phyloP scores from a whole-genome alignment of 2,797 vertebrate genomes.

The Balearica regulorum region DNA sequence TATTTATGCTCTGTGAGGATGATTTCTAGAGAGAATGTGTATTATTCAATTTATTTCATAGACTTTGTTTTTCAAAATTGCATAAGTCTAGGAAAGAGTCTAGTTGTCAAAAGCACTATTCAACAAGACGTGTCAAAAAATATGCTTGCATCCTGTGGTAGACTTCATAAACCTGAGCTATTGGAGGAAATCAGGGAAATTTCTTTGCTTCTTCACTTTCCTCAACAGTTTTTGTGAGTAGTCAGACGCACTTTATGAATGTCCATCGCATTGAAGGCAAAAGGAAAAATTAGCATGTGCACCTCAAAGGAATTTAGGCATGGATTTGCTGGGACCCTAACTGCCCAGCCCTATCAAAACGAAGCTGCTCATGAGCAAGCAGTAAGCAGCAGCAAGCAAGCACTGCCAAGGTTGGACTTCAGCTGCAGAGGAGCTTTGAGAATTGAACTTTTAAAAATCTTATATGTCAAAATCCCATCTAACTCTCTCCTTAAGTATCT shows the following conservation, averaged over 20 bases:
- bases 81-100: not conserved
- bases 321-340: not conserved
- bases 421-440: not conserved
- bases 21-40: not conserved
- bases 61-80: not conserved
- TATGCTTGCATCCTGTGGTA: not conserved
- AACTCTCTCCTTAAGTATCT: not conserved
- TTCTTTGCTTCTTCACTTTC: not conserved
- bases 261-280: not conserved
- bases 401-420: not conserved
- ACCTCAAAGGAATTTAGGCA: not conserved
- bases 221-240: not conserved
- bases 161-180: not conserved
- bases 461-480: not conserved
- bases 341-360: not conserved
- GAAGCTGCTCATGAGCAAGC: not conserved
- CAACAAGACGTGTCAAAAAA: not conserved
- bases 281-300: not conserved
- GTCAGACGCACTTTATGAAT: not conserved
- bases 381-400: not conserved
- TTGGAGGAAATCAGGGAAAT: not conserved
- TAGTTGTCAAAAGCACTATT: not conserved
- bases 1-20: not conserved
- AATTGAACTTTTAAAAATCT: not conserved
- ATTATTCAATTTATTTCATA: not conserved